phyloP scores from a whole-genome alignment of 2,797 vertebrate species.

The Adelosebastes latens region DNA sequence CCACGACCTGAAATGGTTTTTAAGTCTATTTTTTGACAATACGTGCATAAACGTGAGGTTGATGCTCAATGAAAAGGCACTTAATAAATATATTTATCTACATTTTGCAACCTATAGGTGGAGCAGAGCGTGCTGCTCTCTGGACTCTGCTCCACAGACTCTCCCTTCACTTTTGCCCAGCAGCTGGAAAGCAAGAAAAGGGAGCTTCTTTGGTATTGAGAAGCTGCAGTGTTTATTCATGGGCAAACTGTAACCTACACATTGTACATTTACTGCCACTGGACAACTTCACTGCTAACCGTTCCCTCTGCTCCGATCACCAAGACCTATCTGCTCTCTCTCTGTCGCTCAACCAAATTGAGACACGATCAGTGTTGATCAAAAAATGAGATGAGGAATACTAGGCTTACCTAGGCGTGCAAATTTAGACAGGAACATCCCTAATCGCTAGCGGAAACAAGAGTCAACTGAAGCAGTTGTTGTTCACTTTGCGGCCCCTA shows the following conservation, averaged over 20 bases:
- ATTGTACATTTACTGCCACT: neutral
- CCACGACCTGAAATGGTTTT: neutral
- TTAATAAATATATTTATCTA: neutral
- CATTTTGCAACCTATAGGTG: neutral
- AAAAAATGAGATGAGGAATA: no score
- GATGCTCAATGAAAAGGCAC: neutral
- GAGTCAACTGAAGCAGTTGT: no score
- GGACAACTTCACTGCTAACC: no score
- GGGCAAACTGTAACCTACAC: neutral
- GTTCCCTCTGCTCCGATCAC: no score
- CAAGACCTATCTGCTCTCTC: neutral
- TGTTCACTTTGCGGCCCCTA: no score
- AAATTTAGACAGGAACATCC: no score
- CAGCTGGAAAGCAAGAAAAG: neutral
- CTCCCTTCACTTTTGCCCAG: neutral
- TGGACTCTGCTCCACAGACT: neutral
- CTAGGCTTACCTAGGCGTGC: no score
- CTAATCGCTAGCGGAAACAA: accelerated
- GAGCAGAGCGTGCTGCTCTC: neutral
- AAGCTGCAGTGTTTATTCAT: neutral
- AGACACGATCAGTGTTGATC: accelerated
- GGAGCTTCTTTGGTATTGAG: neutral
- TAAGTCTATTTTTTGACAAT: neutral
- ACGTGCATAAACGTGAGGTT: neutral
- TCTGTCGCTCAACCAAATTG: neutral